These are phyloP conservation scores for Maconellicoccus hirsutus DNA, from an alignment of 1,140 invertebrate species.

Conservation along the genomic window DNA sequence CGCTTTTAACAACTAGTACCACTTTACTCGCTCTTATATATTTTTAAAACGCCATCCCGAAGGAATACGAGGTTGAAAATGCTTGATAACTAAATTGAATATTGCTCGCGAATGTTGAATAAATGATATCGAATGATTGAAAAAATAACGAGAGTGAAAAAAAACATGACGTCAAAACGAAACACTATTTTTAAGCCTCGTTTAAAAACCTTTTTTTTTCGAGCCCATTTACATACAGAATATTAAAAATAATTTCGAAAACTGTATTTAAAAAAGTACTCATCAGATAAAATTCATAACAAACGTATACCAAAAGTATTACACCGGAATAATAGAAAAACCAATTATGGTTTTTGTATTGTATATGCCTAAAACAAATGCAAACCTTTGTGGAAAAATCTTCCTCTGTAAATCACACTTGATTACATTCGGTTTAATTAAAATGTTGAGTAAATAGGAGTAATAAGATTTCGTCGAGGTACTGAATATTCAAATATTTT, in stretches of 20 bases:
- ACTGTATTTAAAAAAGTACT: too few relatives aligned
- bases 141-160: too few relatives aligned
- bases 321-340: too few relatives aligned
- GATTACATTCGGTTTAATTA: background rate
- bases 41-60: background rate
- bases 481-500: conserved; percentile 1
- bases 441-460: background rate
- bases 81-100: background rate
- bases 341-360: too few relatives aligned
- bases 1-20: conserved; percentile 1
- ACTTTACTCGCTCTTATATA: background rate
- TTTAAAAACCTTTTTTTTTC: too few relatives aligned
- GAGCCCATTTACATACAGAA: too few relatives aligned
- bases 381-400: background rate
- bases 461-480: background rate
- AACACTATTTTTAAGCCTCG: too few relatives aligned
- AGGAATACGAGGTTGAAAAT: background rate
- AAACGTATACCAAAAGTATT: too few relatives aligned
- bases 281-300: too few relatives aligned
- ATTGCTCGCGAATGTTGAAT: background rate
- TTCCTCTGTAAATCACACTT: background rate
- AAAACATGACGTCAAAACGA: too few relatives aligned
- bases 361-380: too few relatives aligned
- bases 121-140: background rate
- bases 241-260: too few relatives aligned